Conservation (phyloP, 2,797 vertebrate genomes). For the Strix occidentalis region DNA sequence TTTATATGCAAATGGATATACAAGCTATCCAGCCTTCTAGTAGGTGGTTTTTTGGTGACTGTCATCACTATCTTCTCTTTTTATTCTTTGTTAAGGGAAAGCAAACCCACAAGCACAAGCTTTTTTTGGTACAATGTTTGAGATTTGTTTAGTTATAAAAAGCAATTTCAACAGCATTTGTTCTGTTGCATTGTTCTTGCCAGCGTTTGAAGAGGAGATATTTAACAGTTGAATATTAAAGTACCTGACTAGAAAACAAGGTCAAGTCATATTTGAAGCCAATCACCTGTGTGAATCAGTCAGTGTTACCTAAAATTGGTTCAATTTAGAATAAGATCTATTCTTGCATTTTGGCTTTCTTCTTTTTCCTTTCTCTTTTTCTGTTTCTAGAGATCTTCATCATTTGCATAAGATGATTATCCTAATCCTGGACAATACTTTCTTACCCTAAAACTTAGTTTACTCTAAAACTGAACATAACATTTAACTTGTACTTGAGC, state of each 20-base stretch:
- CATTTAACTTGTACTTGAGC: neutral
- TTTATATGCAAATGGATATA: neutral
- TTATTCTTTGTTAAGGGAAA: slow-evolving; percentile 35
- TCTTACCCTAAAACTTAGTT: neutral
- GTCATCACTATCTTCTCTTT: slow-evolving; percentile 45
- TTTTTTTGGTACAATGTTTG: slow-evolving; percentile 38
- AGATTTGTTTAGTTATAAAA: slow-evolving; percentile 29
- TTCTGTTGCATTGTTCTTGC: slow-evolving; percentile 40
- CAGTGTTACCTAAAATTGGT: neutral
- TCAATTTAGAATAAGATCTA: neutral
- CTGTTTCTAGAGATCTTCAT: neutral
- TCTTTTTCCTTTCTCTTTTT: neutral
- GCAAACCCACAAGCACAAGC: slow-evolving; percentile 39
- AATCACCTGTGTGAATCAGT: neutral
- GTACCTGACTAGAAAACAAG: neutral
- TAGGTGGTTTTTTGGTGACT: slow-evolving; percentile 32
- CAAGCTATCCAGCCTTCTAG: slow-evolving; percentile 6
- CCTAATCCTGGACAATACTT: neutral
- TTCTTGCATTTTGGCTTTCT: neutral
- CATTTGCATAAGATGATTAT: neutral
- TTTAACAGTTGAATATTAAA: slow-evolving; percentile 20
- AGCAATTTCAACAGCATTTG: slow-evolving; percentile 26
- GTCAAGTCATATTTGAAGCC: neutral
- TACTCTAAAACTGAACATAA: neutral
- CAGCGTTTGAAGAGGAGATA: slow-evolving; percentile 6